A percentile compares a stretch with the other conserved stretches of the same genome.
phyloP scores from a whole-genome alignment of 1,140 invertebrate species.

The Mactra quadrangularis region DNA sequence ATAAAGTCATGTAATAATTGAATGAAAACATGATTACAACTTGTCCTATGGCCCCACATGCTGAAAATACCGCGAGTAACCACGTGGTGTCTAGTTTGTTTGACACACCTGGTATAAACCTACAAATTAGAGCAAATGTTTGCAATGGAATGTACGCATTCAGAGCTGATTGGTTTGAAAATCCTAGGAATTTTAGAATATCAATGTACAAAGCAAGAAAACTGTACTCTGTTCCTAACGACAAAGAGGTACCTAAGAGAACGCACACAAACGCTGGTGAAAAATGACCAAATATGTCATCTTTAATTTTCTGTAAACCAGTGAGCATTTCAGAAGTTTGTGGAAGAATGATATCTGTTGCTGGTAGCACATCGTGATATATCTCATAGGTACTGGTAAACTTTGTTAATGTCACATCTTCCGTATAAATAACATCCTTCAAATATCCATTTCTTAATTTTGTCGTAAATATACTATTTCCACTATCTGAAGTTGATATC shows the following conservation, averaged over 20 bases:
- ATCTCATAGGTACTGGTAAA: too few species aligned
- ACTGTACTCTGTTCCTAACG: neutral
- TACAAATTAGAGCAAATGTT: neutral
- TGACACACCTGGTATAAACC: neutral
- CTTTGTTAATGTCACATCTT: too few species aligned
- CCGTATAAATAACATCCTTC: too few species aligned
- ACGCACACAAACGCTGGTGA: neutral
- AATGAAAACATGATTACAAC: neutral
- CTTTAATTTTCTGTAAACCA: too few species aligned
- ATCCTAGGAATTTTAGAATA: slow-evolving; percentile 13
- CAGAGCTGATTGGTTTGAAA: neutral
- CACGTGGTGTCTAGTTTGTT: neutral
- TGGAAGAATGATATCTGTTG: too few species aligned
- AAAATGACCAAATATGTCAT: neutral
- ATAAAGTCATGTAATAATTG: slow-evolving; percentile 1
- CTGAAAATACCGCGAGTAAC: neutral
- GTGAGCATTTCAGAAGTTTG: too few species aligned
- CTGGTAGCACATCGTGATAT: too few species aligned
- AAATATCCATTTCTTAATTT: too few species aligned
- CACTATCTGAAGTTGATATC: too few species aligned
- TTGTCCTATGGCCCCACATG: slow-evolving; percentile 2
- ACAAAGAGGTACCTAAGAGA: neutral
- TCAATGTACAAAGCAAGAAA: neutral
- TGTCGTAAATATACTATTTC: too few species aligned
- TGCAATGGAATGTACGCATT: neutral